These are phyloP conservation scores for Suricata suricatta DNA, from an alignment of 2,113 vertebrate genomes.

Conservation along the genomic window DNA sequence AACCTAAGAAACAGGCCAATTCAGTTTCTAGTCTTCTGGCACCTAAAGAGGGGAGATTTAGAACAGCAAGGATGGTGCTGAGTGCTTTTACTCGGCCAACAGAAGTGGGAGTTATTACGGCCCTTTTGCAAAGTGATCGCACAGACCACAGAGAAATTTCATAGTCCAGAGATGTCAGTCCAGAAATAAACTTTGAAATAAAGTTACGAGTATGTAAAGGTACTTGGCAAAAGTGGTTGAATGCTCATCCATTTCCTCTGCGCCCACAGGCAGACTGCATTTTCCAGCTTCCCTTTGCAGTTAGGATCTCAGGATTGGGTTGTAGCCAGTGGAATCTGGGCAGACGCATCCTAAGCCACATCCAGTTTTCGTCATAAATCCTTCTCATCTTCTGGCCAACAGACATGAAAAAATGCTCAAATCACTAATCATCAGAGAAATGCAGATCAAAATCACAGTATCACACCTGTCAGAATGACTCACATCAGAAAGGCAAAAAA, in stretches of 20 bases:
- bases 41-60: not conserved
- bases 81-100: not conserved
- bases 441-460: not conserved
- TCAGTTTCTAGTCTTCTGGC: not conserved
- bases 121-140: not conserved
- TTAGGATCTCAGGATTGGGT: not conserved
- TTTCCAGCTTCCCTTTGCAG: not conserved
- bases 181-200: not conserved
- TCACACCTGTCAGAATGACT: not conserved
- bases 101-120: not conserved
- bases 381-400: not conserved
- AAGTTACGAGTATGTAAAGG: not conserved
- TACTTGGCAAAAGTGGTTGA: not conserved
- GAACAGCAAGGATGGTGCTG: not conserved
- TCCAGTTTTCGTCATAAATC: not conserved
- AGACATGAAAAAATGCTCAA: not conserved
- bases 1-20: not conserved
- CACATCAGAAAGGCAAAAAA: not conserved
- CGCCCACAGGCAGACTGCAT: not conserved
- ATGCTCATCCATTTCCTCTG: not conserved
- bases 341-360: not conserved
- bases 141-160: not conserved
- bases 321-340: not conserved
- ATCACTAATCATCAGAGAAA: not conserved
- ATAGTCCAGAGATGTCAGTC: not conserved